phyloP scores from a whole-genome alignment of 2,888 invertebrate genomes.

The Cantharis rufa region DNA sequence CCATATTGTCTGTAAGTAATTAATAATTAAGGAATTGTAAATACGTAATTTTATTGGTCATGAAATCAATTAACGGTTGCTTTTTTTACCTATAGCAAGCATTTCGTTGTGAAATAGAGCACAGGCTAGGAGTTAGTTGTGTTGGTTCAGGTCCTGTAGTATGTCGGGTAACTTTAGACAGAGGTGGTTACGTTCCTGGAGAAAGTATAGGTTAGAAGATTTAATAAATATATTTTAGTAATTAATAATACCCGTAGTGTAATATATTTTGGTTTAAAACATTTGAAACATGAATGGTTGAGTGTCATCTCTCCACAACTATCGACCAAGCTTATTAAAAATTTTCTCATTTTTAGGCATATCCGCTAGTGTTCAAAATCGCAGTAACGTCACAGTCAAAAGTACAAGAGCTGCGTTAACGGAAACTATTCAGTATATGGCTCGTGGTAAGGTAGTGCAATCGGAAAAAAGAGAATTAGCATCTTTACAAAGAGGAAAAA shows the following conservation, averaged over 20 bases:
- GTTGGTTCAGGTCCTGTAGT: slow-evolving; percentile 85
- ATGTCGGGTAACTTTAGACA: slow-evolving; percentile 84
- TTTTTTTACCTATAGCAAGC: slow-evolving; percentile 70
- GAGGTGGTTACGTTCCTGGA: slow-evolving; percentile 94
- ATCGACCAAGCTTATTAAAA: too few relatives aligned
- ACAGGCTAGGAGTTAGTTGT: slow-evolving; percentile 86
- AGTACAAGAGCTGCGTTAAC: slow-evolving; percentile 84
- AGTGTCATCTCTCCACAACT: too few relatives aligned
- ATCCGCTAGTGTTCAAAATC: slow-evolving; percentile 82
- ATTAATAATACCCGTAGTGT: neutral
- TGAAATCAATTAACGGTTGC: neutral
- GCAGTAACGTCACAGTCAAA: slow-evolving; percentile 83
- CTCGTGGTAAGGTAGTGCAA: slow-evolving; percentile 83
- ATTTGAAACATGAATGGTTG: neutral
- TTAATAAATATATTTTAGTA: neutral
- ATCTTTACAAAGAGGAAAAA: slow-evolving; percentile 77
- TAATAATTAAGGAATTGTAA: neutral
- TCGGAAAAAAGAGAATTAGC: slow-evolving; percentile 86
- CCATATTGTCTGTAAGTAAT: slow-evolving; percentile 79
- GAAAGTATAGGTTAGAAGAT: slow-evolving; percentile 74
- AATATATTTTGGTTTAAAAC: neutral
- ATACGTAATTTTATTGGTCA: neutral
- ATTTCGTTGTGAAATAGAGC: slow-evolving; percentile 89
- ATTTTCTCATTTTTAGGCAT: slow-evolving; percentile 56
- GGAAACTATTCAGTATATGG: slow-evolving; percentile 87